These are phyloP conservation scores for Mesembrinibis cayennensis DNA, from an alignment of 2,113 vertebrate species.

Conservation along the genomic window DNA sequence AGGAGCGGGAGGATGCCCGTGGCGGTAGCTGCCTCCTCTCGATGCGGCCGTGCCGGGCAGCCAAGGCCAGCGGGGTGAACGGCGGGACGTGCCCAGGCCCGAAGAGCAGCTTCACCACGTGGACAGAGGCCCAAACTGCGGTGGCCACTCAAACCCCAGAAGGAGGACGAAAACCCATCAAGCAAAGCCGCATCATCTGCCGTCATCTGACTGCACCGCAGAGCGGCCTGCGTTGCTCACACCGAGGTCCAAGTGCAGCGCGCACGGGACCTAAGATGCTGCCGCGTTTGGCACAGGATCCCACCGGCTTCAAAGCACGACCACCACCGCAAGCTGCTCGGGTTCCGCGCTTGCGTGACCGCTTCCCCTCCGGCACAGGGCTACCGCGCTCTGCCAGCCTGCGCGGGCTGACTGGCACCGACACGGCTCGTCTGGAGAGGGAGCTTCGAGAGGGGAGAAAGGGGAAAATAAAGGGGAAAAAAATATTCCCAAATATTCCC, in stretches of 20 bases:
- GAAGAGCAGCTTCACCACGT: not conserved
- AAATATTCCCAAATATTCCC: not conserved
- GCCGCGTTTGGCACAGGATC: not conserved
- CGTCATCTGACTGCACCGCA: too few relatives aligned
- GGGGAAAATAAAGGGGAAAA: not conserved
- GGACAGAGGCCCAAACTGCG: not conserved
- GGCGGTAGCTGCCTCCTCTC: not conserved
- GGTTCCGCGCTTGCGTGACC: accelerated
- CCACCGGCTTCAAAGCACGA: not conserved
- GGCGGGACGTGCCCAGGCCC: accelerated
- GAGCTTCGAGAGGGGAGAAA: not conserved
- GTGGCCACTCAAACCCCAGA: accelerated
- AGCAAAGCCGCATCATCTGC: not conserved
- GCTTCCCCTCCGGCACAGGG: accelerated
- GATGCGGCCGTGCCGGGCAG: accelerated
- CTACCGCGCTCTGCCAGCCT: accelerated
- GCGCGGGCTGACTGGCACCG: accelerated
- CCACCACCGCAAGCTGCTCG: not conserved
- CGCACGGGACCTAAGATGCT: not conserved
- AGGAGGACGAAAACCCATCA: not conserved
- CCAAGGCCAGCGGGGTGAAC: not conserved
- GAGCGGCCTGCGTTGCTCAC: accelerated
- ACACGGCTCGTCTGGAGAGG: accelerated
- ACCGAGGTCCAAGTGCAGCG: not conserved
- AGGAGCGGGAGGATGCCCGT: not conserved